Evolutionary conservation across 2,113 vertebrate species (phyloP).

Genomic region (Charina bottae): DNA sequence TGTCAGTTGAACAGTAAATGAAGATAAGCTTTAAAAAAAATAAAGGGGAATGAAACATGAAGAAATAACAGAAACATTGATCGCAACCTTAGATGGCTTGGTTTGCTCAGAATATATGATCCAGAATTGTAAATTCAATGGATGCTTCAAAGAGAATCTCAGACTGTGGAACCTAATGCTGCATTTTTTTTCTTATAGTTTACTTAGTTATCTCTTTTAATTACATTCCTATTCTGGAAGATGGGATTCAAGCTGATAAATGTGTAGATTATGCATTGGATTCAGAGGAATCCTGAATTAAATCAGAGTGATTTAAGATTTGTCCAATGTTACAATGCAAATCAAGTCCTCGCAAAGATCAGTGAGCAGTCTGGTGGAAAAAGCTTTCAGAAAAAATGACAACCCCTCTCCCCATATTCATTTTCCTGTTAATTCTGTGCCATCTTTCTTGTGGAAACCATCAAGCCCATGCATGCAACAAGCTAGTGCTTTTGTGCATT

Average conservation of each 20-base stretch:
- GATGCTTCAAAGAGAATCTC: not conserved
- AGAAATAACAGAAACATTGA: conserved; percentile 30
- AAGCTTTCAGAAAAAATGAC: not conserved
- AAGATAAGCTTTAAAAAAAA: conserved; percentile 55
- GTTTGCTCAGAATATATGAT: not conserved
- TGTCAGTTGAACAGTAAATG: conserved; percentile 49
- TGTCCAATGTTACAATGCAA: not conserved
- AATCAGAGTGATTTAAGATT: not conserved
- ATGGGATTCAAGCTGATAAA: not conserved
- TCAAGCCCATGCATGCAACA: not conserved
- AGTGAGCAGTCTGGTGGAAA: not conserved
- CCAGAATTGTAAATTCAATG: not conserved
- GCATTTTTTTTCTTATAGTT: not conserved
- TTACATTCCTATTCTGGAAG: not conserved
- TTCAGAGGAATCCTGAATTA: not conserved
- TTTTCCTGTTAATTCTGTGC: not conserved
- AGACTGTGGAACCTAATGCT: not conserved
- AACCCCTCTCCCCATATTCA: not conserved
- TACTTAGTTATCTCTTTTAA: not conserved
- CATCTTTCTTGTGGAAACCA: not conserved
- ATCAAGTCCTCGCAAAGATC: not conserved
- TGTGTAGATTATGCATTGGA: too few species aligned
- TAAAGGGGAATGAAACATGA: conserved; percentile 25
- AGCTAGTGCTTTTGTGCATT: not conserved
- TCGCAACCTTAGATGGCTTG: conserved; percentile 41